phyloP scores from a whole-genome alignment of 2,888 invertebrate genomes.

The Coleophora flavipennella region DNA sequence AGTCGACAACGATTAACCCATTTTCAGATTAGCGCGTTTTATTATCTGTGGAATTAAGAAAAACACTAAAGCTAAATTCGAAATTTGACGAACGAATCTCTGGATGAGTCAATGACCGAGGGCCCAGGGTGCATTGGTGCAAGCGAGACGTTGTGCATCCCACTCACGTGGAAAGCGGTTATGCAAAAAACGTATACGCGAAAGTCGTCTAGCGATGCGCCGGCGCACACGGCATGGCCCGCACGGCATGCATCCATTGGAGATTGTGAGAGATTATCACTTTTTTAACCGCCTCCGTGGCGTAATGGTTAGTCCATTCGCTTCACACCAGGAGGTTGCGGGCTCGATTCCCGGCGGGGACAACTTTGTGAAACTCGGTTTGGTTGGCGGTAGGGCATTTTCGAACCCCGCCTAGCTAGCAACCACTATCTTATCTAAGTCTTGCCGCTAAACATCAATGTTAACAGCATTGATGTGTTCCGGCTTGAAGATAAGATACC shows the following conservation, averaged over 20 bases:
- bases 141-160: conserved; percentile 46
- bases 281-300: too few relatives aligned
- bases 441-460: too few relatives aligned
- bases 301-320: too few relatives aligned
- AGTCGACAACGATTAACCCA: too few relatives aligned
- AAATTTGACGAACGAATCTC: conserved; percentile 37
- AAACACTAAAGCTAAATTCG: neutral
- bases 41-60: conserved; percentile 1
- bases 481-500: too few relatives aligned
- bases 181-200: conserved; percentile 60
- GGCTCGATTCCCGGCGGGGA: too few relatives aligned
- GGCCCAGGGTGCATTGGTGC: conserved; percentile 39
- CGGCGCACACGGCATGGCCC: neutral
- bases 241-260: neutral
- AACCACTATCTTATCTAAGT: too few relatives aligned
- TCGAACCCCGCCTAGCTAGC: too few relatives aligned
- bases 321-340: too few relatives aligned
- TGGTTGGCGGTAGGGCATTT: too few relatives aligned
- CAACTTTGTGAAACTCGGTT: too few relatives aligned
- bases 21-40: neutral
- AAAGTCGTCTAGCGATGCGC: conserved; percentile 38
- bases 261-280: conserved; percentile 7
- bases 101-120: conserved; percentile 59
- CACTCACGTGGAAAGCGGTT: conserved; percentile 67
- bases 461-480: too few relatives aligned